A percentile compares a stretch with the other conserved stretches of the same genome.
phyloP scores from a whole-genome alignment of 2,888 invertebrate genomes.

The Pammene aurita region DNA sequence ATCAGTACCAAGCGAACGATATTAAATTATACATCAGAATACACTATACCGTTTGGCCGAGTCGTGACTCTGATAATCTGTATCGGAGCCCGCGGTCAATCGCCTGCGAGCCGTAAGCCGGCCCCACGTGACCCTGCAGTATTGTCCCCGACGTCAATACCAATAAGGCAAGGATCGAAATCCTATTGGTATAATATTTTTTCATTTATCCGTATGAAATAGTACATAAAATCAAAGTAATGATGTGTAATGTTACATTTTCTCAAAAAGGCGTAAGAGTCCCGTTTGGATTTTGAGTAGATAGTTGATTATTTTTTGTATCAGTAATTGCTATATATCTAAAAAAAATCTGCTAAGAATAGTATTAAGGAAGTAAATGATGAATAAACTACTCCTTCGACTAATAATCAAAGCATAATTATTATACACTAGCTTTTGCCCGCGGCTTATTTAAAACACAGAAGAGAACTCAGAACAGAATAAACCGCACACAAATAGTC shows the following conservation, averaged over 20 bases:
- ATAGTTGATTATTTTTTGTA: not conserved
- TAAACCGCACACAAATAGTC: too few species aligned
- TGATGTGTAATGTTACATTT: not conserved
- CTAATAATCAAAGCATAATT: too few species aligned
- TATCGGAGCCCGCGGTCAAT: conserved; percentile 59
- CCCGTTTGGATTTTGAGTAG: too few species aligned
- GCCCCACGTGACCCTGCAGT: conserved; percentile 49
- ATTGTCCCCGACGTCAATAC: conserved; percentile 49
- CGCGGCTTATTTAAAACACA: too few species aligned
- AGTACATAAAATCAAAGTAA: conserved; percentile 1
- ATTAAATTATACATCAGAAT: conserved; percentile 26
- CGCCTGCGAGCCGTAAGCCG: conserved; percentile 55
- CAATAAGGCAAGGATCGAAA: conserved; percentile 28
- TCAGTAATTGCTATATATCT: not conserved
- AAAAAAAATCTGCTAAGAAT: too few species aligned
- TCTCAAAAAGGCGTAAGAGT: not conserved
- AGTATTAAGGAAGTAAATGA: too few species aligned
- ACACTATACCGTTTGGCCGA: conserved; percentile 49
- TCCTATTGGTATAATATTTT: conserved; percentile 19
- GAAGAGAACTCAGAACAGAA: too few species aligned
- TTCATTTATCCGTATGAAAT: conserved; percentile 5
- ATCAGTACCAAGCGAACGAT: conserved; percentile 10
- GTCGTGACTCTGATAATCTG: conserved; percentile 63
- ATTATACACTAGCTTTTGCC: too few species aligned
- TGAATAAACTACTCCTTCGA: too few species aligned